Percentiles rank a stretch among this genome's conserved stretches.
Evolutionary conservation across 2,888 invertebrate genomes (phyloP).

Genomic region (Nowickia ferox): DNA sequence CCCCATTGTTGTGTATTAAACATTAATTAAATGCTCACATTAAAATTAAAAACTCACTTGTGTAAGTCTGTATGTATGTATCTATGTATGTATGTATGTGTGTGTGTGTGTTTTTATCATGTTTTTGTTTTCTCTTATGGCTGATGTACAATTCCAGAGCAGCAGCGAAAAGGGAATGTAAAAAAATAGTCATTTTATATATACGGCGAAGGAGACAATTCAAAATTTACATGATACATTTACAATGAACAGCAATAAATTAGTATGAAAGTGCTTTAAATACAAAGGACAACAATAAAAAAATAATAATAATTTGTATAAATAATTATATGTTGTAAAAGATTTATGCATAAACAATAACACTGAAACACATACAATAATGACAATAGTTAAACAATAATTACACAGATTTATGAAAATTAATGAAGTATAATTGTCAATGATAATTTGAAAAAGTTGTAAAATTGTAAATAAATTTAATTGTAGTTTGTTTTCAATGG

Average conservation of each 20-base stretch:
- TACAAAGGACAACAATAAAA: neutral
- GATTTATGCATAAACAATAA: conserved; percentile 43
- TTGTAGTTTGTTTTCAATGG: neutral
- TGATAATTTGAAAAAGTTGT: conserved; percentile 5
- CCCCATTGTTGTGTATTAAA: conserved; percentile 72
- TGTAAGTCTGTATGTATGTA: conserved; percentile 47
- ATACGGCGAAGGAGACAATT: conserved; percentile 35
- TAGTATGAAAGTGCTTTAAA: neutral
- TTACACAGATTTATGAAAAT: conserved; percentile 33
- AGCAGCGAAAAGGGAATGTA: neutral
- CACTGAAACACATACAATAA: conserved; percentile 12
- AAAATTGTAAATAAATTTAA: neutral
- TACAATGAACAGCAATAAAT: conserved; percentile 13
- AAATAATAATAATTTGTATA: neutral
- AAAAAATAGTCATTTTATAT: conserved; percentile 10
- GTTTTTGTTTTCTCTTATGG: conserved; percentile 4
- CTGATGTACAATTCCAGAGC: neutral
- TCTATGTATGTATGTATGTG: conserved; percentile 47
- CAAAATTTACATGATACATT: conserved; percentile 42
- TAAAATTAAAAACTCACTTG: conserved; percentile 74
- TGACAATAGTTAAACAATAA: neutral
- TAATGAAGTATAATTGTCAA: conserved; percentile 22
- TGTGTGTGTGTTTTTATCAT: conserved; percentile 14
- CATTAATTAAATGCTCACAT: conserved; percentile 73
- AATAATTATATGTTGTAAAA: conserved; percentile 36